Base-by-base conservation (phyloP, 2,113 vertebrate species). In the Cygnus buccinator region DNA sequence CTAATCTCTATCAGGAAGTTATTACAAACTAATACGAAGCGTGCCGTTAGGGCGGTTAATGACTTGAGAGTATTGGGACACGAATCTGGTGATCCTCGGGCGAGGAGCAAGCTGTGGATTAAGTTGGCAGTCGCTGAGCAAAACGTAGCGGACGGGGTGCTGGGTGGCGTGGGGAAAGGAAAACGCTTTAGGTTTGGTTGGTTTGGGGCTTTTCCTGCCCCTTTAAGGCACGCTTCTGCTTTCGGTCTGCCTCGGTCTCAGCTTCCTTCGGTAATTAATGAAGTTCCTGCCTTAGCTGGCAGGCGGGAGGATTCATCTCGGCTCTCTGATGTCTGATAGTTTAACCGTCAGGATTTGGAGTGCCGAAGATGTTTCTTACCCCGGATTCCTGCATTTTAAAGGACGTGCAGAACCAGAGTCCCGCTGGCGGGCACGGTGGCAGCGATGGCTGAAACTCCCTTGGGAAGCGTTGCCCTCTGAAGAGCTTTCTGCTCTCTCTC, bases 381-480 rank as follows among this genome's bases (percentile, higher is more conserved):
- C 41, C 9, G 44, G 29, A 22, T 44, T 66, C 6, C 28, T 31
- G 63, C 18, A 13, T 13, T 66, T 41, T 44, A 7, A 66, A 44
- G 41, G 20, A 29, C 41, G 4, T 17, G 17, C 10, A 31, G n/a
- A 76, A 3, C 16, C 6, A 4, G 33, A 57, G 61, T 17, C 28
- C 48, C 20, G 41, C 73, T 68, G 1, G 2, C 0, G 0, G 5
- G 35, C 21, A 1, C 20, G 9, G 44, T 2, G 2, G 41, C 41
- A 52, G 43, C 15, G 43, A 4, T 23, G 75, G 20, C 70, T 59
- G 63, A 41, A 71, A n/a, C 29, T 26, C 54, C 41, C 31, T 14
- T 31, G 46, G 35, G 17, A 68, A n/a, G 59, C 15, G 29, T 35
- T 52, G 15, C 46, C 57, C 66, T 33, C 52, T 66, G 3, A 82